Conservation (phyloP, 2,797 vertebrate species). For the Urocyon cinereoargenteus region DNA sequence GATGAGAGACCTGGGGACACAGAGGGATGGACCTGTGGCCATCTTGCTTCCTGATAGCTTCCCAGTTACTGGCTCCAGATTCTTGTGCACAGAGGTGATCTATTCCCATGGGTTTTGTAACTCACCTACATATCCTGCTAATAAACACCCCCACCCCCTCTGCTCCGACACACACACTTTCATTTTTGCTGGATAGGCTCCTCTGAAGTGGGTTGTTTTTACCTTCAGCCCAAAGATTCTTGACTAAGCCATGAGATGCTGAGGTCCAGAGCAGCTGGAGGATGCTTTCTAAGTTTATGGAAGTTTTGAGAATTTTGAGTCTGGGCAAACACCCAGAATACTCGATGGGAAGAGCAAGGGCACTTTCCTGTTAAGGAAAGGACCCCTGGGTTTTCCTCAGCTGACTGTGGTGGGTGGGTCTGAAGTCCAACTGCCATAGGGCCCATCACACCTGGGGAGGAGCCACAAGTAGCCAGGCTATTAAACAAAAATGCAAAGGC, state of each 20-base stretch:
- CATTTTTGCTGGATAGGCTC: background rate
- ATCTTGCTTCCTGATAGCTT: background rate
- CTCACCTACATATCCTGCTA: background rate
- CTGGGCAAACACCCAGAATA: slow-evolving; percentile 62
- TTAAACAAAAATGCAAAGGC: background rate
- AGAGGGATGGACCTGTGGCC: background rate
- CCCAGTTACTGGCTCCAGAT: background rate
- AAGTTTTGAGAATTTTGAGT: slow-evolving; percentile 41
- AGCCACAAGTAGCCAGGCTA: background rate
- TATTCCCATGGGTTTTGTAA: background rate
- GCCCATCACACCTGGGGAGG: slow-evolving; percentile 1
- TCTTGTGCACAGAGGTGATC: fast-evolving
- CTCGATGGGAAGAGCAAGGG: background rate
- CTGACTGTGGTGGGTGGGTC: background rate
- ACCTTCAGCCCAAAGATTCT: background rate
- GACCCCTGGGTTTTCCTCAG: background rate
- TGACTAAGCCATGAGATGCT: background rate
- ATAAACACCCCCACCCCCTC: background rate
- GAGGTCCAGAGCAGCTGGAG: background rate
- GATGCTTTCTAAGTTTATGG: slow-evolving; percentile 41
- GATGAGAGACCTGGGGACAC: background rate
- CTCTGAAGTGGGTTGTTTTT: background rate
- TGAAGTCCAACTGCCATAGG: background rate
- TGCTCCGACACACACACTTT: background rate
- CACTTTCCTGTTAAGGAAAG: background rate